Conservation (phyloP, 2,888 invertebrate species). For the Ophioninae sp. region DNA sequence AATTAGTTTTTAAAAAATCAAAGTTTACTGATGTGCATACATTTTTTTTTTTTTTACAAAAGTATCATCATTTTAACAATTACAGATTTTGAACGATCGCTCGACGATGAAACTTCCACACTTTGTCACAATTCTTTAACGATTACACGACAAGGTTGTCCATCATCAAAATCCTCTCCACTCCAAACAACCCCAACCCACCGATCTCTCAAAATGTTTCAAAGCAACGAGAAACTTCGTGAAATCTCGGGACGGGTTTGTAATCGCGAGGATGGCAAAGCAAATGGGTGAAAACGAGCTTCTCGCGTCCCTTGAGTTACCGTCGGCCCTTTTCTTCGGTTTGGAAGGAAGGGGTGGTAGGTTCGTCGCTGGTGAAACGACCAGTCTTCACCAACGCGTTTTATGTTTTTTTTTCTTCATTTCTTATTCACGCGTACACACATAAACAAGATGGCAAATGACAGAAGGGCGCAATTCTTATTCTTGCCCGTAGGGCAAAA, state of each 20-base stretch:
- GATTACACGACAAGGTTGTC: not conserved
- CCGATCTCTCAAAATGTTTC: not conserved
- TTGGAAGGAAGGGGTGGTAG: not conserved
- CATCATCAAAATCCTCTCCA: not conserved
- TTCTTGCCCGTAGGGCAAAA: constrained; percentile 29
- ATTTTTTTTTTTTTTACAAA: too few species aligned
- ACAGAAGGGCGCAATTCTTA: constrained; percentile 15
- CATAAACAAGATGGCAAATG: not conserved
- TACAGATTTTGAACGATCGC: not conserved
- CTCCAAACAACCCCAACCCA: not conserved
- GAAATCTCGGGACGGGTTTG: not conserved
- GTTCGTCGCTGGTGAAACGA: too few species aligned
- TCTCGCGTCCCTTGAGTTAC: not conserved
- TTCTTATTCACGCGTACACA: not conserved
- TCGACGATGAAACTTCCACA: not conserved
- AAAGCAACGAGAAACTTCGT: not conserved
- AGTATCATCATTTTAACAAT: not conserved
- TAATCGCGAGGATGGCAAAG: not conserved
- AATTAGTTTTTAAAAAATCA: too few species aligned
- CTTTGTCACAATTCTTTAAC: not conserved
- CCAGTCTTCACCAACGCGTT: not conserved
- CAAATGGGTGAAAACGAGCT: not conserved
- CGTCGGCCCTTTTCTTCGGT: constrained; percentile 5
- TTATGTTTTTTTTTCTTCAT: not conserved
- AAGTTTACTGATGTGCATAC: too few species aligned